phyloP scores from a whole-genome alignment of 2,888 invertebrate species.

The Idaea straminata region DNA sequence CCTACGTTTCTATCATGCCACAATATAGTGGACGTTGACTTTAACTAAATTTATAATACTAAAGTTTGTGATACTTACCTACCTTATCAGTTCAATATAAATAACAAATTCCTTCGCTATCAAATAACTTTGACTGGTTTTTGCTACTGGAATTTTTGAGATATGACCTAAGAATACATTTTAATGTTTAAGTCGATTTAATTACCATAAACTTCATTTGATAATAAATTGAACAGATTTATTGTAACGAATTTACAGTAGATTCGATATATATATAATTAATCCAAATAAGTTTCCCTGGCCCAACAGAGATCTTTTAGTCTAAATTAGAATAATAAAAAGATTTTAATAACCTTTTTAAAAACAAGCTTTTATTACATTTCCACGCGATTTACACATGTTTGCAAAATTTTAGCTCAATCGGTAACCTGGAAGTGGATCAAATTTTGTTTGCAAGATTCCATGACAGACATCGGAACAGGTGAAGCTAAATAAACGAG shows the following conservation, averaged over 20 bases:
- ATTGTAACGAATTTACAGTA: not conserved
- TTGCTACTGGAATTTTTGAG: conserved; percentile 2
- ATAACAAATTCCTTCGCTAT: conserved; percentile 4
- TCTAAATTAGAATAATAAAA: too few relatives aligned
- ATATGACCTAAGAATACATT: not conserved
- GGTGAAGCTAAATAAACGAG: too few relatives aligned
- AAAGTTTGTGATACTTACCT: not conserved
- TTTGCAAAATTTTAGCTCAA: too few relatives aligned
- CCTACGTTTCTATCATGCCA: not conserved
- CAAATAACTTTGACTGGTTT: conserved; percentile 5
- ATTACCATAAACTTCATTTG: not conserved
- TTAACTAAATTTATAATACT: not conserved
- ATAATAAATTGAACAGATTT: not conserved
- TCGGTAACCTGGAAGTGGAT: too few relatives aligned
- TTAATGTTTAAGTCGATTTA: not conserved
- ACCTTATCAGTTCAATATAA: not conserved
- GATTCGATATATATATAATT: not conserved
- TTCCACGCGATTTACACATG: too few relatives aligned
- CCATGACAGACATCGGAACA: too few relatives aligned
- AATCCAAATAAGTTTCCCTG: too few relatives aligned
- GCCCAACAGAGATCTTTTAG: too few relatives aligned
- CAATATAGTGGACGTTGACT: not conserved
- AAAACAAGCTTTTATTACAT: too few relatives aligned
- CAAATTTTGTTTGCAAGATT: too few relatives aligned
- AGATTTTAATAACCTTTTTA: too few relatives aligned